Percentiles rank a stretch among this genome's conserved stretches.
phyloP scores from a whole-genome alignment of 2,888 invertebrate species.

The Helobdella robusta region DNA sequence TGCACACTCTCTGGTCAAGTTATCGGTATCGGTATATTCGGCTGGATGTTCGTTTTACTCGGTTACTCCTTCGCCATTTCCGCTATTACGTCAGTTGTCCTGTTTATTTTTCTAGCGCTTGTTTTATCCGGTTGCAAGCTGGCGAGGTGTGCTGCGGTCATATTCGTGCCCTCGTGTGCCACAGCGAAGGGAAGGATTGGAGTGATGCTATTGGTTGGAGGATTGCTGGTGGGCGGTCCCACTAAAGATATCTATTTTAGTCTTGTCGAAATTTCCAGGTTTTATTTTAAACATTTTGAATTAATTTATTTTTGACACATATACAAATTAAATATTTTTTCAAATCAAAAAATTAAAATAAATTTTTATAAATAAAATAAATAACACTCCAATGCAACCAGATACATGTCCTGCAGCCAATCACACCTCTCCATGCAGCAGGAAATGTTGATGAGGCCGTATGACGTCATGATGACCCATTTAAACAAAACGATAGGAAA shows the following conservation, averaged over 20 bases:
- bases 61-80: constrained; percentile 31
- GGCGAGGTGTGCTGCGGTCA: constrained; percentile 33
- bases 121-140: constrained; percentile 32
- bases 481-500: constrained; percentile 33
- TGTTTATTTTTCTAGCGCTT: constrained; percentile 28
- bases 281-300: not conserved
- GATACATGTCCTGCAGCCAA: constrained; percentile 34
- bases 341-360: no score
- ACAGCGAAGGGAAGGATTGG: constrained; percentile 34
- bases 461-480: constrained; percentile 35
- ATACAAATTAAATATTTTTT: no score
- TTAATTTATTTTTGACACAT: no score
- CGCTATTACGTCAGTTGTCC: constrained; percentile 14
- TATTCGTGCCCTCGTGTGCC: constrained; percentile 33
- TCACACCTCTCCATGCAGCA: constrained; percentile 36
- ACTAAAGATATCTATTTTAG: constrained; percentile 35
- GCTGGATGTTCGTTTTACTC: constrained; percentile 34
- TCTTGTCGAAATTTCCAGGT: constrained; percentile 33
- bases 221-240: constrained; percentile 35
- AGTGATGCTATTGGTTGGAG: constrained; percentile 33
- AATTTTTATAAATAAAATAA: no score
- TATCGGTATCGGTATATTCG: constrained; percentile 32
- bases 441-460: constrained; percentile 35
- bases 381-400: no score
- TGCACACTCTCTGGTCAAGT: constrained; percentile 31